Evolutionary conservation across 2,888 invertebrate species (phyloP), one percentile per base, ranked within the genome.

Genomic region (Smittia sp.): DNA sequence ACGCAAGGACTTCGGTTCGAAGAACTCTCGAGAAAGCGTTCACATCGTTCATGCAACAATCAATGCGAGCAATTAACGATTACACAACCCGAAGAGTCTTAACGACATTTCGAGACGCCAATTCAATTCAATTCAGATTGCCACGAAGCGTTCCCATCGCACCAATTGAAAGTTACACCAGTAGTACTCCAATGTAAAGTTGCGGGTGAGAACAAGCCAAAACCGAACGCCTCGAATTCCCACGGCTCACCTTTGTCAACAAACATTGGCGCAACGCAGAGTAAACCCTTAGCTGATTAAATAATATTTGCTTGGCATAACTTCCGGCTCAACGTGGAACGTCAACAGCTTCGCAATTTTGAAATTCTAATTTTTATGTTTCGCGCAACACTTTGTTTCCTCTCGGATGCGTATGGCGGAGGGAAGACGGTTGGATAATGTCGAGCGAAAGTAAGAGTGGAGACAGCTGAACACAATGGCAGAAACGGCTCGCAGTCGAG

Each of bases 371-470:
- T 46, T 46, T 46, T 15, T 2, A 46, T 46, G 15, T 46, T 46
- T 46, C 15, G 15, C 46, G n/a, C 7, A 18, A 22, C 22, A 13
- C 18, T 13, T 58, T 18, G 7, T 58, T n/a, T 22, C 58, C 7
- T 58, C 15, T 15, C 15, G 11, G 11, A 46, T 46, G 46, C 46
- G 32, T 46, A 22, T 58, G 18, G 20, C 58, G 58, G 9, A 32
- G 46, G 20, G 58, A 58, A 7, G 7, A 18, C 7, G 22, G n/a
- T 58, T 22, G 22, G 18, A 9, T 58, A 58, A 46, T 15, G 46
- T n/a, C 58, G 9, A 18, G 58, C 24, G 46, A 68, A 69, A 69
- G 69, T 52, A 15, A 69, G 25, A 69, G 69, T 69, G 20, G 65
- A 39, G 25, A 27, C 69, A 52, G 52, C 46, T 25, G 63, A 27